Evolutionary conservation across 1,140 invertebrate genomes (phyloP).

Genomic region (Calephelis nemesis): DNA sequence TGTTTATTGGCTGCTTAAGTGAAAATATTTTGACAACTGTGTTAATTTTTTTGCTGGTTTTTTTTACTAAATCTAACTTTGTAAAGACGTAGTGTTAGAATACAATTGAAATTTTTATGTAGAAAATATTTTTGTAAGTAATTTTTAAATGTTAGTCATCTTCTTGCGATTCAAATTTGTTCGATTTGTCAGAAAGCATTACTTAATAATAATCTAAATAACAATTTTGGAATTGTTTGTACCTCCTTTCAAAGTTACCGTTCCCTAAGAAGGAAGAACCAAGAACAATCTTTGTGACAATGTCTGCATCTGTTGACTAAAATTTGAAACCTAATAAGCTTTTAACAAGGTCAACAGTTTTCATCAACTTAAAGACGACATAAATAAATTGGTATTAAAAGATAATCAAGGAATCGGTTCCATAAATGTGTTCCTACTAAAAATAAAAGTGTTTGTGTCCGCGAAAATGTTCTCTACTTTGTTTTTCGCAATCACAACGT

Average conservation of each 20-base stretch:
- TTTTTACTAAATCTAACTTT: background rate
- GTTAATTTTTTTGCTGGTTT: background rate
- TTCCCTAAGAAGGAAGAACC: conserved; percentile 45
- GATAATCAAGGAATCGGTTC: conserved; percentile 53
- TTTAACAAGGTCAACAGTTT: conserved; percentile 81
- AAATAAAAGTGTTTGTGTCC: conserved; percentile 67
- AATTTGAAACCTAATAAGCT: conserved; percentile 80
- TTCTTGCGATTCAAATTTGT: background rate
- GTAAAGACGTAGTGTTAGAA: background rate
- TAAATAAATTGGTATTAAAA: conserved; percentile 74
- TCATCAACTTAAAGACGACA: conserved; percentile 73
- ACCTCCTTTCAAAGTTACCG: conserved; percentile 53
- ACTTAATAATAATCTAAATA: background rate
- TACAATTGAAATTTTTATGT: background rate
- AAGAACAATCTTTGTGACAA: conserved; percentile 76
- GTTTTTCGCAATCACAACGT: conserved; percentile 79
- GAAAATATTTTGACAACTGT: conserved; percentile 1
- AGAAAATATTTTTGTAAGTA: background rate
- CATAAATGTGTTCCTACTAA: conserved; percentile 53
- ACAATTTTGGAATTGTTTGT: conserved; percentile 13
- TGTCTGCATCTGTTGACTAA: conserved; percentile 80
- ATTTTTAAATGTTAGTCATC: background rate
- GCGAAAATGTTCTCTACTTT: conserved; percentile 77
- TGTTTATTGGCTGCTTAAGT: background rate
- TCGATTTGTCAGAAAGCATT: background rate